Conservation (phyloP, 2,113 vertebrate species). For the Lutjanus erythropterus region DNA sequence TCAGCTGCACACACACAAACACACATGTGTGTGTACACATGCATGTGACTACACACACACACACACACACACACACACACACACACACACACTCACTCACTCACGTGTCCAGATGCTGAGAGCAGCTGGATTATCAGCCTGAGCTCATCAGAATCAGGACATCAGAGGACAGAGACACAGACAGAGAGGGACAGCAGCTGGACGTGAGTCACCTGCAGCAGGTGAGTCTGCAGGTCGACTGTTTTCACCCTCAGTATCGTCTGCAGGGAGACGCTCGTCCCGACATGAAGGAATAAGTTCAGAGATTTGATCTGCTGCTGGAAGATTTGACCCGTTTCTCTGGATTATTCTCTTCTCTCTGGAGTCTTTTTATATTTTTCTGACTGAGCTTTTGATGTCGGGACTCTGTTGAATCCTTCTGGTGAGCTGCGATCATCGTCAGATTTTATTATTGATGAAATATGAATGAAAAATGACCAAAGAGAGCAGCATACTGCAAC, state of each 20-base stretch:
- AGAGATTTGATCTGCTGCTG: neutral
- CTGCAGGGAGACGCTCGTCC: neutral
- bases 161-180: neutral
- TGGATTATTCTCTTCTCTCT: neutral
- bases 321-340: neutral
- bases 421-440: neutral
- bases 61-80: constrained; percentile 28
- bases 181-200: neutral
- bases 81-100: constrained; percentile 24
- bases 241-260: no score
- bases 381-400: neutral
- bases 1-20: constrained; percentile 45
- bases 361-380: neutral
- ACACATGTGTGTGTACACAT: neutral
- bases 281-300: neutral
- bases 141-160: constrained; percentile 47
- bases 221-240: constrained; percentile 27
- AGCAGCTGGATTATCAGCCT: constrained; percentile 75
- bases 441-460: no score
- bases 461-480: no score
- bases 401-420: neutral
- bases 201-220: constrained; percentile 29
- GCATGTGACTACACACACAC: neutral
- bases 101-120: constrained; percentile 69
- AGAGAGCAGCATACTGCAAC: no score